Conservation (phyloP, 2,888 invertebrate genomes). For the Drosophila diplacantha region DNA sequence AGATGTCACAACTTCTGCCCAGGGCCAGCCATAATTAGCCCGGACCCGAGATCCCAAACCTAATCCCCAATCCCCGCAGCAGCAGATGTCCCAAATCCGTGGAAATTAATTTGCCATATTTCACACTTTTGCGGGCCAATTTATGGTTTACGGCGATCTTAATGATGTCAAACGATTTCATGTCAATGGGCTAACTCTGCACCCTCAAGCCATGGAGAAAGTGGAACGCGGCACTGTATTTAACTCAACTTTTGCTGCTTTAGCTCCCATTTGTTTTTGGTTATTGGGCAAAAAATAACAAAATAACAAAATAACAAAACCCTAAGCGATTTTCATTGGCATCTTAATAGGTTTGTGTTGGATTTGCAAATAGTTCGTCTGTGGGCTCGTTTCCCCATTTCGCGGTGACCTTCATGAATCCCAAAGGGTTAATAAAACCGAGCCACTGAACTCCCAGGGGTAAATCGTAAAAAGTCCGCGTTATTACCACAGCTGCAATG, state of each 20-base stretch:
- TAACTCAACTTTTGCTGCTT: slow-evolving; percentile 5
- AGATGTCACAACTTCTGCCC: slow-evolving; percentile 59
- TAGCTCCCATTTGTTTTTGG: slow-evolving; percentile 15
- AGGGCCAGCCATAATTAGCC: slow-evolving; percentile 48
- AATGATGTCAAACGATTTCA: slow-evolving; percentile 60
- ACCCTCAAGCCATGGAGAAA: slow-evolving; percentile 62
- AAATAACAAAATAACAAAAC: background rate
- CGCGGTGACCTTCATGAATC: slow-evolving; percentile 37
- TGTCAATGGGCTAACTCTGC: slow-evolving; percentile 62
- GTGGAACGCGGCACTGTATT: slow-evolving; percentile 40
- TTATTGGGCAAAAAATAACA: slow-evolving; percentile 46
- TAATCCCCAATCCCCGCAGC: slow-evolving; percentile 1
- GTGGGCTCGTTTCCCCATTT: slow-evolving; percentile 10
- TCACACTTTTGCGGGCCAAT: slow-evolving; percentile 60
- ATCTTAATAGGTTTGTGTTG: slow-evolving; percentile 40
- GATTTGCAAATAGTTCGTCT: slow-evolving; percentile 35
- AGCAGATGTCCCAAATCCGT: slow-evolving; percentile 44
- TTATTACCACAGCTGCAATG: slow-evolving; percentile 10
- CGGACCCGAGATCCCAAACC: slow-evolving; percentile 22
- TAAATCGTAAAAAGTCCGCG: slow-evolving; percentile 3
- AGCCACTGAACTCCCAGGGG: background rate
- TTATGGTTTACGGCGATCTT: slow-evolving; percentile 49
- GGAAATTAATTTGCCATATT: slow-evolving; percentile 58
- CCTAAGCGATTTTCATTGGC: slow-evolving; percentile 48
- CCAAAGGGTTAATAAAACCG: slow-evolving; percentile 15